Evolutionary conservation across 2,888 invertebrate genomes (phyloP), one percentile per base, ranked within the genome.

Genomic region (Therioaphis trifolii): DNA sequence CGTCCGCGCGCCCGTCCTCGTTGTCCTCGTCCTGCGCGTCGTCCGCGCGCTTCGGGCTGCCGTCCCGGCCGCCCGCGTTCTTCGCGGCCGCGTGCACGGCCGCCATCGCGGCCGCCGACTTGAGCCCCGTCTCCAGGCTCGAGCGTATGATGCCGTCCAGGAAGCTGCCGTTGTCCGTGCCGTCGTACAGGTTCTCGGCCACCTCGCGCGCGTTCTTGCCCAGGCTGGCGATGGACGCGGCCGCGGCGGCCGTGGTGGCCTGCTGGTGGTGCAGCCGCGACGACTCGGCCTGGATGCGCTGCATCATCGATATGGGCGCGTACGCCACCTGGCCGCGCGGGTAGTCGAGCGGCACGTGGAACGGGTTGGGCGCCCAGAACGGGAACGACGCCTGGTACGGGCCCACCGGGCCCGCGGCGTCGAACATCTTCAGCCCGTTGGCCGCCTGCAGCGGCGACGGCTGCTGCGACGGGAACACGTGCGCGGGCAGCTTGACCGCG

Each of bases 91-190:
- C 46, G 2, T 78, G 78, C 21, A 21, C 72, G 1, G 46, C 55
- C 12, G 58, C 46, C 55, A 29, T 27, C 0, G 58, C 43, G 18
- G 80, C 72, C 14, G 72, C 72, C 18, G 72, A 63, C 63, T 85
- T 85, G 87, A 92, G 92, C 7, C 92, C 93, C 52, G 92, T 91
- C 88, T 95, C 95, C 85, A 96, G 90, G 86, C 93, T 94, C 86
- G 95, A 94, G 87, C 95, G 91, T 86, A 96, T 96, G 87, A 95
- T 94, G 77, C 94, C 95, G 88, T 95, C 95, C 77, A 95, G 90
- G 88, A 95, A 94, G 87, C 92, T 90, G n/a, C 94, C 94, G 86
- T 94, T 94, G 86, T 91, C 91, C 68, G 91, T 89, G 24, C 90
- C 91, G 88, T 94, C 91, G 90, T 94, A 91, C 75, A 93, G 88